Evolutionary conservation across 2,888 invertebrate genomes (phyloP).

Genomic region (Drosophila nr. perissopoda): DNA sequence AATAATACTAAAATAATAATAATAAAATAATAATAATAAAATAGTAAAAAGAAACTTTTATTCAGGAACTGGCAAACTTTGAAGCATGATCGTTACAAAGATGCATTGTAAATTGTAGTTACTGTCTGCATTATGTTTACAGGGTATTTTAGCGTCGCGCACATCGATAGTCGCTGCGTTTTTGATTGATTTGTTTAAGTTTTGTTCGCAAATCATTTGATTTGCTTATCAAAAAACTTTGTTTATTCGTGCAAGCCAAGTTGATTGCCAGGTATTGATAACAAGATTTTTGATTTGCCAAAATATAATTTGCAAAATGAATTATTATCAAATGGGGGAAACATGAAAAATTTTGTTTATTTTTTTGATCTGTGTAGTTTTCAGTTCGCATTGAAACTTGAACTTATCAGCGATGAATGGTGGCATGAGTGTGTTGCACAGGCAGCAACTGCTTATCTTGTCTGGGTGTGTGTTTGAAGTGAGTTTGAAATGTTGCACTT

Average conservation of each 20-base stretch:
- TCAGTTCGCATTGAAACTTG: not conserved
- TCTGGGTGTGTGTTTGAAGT: not conserved
- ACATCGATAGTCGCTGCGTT: not conserved
- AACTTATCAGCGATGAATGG: constrained; percentile 1
- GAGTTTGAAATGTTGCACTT: constrained; percentile 11
- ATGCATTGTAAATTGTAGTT: not conserved
- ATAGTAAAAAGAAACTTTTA: not conserved
- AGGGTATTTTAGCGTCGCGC: constrained; percentile 1
- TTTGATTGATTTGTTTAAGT: constrained; percentile 16
- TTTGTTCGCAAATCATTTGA: not conserved
- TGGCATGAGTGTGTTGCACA: constrained; percentile 1
- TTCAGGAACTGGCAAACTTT: not conserved
- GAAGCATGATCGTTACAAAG: not conserved
- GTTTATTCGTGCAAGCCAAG: constrained; percentile 28
- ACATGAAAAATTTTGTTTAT: not conserved
- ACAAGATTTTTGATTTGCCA: not conserved
- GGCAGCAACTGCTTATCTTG: constrained; percentile 2
- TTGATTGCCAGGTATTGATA: constrained; percentile 19
- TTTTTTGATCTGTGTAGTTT: not conserved
- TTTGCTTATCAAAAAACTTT: constrained; percentile 5
- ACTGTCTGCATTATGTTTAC: not conserved
- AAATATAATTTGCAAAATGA: no score
- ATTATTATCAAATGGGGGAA: not conserved
- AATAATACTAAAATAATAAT: no score
- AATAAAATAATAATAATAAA: no score